A percentile compares a stretch with the other conserved stretches of the same genome.
Conservation (phyloP, 2,888 invertebrate genomes). For the Idaea biselata region DNA sequence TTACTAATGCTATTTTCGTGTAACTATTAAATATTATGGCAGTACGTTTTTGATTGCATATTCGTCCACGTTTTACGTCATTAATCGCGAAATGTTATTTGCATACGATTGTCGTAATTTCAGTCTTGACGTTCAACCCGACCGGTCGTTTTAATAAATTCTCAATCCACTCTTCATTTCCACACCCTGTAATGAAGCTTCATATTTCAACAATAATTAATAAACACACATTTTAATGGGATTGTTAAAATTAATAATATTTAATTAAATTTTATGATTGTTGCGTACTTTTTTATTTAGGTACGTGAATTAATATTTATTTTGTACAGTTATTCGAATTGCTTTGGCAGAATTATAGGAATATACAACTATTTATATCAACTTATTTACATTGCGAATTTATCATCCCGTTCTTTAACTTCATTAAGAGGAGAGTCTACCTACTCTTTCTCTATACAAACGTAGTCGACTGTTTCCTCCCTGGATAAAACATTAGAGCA, state of each 20-base stretch:
- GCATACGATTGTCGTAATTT: constrained; percentile 9
- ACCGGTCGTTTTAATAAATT: neutral
- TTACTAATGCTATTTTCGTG: neutral
- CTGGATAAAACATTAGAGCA: no score
- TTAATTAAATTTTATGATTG: no score
- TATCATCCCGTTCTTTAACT: neutral
- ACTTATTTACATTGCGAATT: no score
- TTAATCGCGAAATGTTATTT: constrained; percentile 8
- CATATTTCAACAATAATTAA: neutral
- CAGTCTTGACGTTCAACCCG: neutral
- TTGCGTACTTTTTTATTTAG: no score
- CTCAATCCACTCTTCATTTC: neutral
- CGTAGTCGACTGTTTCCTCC: no score
- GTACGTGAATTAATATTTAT: no score
- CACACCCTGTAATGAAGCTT: neutral
- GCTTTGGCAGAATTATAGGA: no score
- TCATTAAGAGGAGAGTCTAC: no score
- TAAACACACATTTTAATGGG: neutral
- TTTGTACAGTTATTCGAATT: no score
- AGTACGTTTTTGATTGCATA: neutral
- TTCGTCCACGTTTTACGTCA: constrained; percentile 2
- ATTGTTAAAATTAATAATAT: neutral
- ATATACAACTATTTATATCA: no score
- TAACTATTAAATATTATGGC: neutral
- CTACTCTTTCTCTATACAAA: no score